phyloP scores from a whole-genome alignment of 2,113 vertebrate species.

The Grammomys dolichurus region DNA sequence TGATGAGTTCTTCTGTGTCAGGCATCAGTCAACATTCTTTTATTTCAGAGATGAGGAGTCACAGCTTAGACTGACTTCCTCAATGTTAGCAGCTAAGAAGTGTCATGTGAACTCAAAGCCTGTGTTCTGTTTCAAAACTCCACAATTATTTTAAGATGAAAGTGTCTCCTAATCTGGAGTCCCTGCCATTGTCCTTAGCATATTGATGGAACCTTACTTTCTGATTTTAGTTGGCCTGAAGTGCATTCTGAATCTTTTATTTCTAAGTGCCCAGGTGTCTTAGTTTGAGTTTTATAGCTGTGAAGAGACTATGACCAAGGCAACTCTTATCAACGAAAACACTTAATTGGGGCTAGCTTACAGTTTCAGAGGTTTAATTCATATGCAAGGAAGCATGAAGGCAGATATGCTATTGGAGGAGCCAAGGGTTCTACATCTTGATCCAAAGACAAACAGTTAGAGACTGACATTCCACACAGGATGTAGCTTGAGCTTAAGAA shows the following conservation, averaged over 20 bases:
- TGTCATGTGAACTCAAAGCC: not conserved
- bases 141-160: not conserved
- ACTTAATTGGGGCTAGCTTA: no score
- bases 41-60: not conserved
- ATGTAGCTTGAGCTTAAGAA: no score
- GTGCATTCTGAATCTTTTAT: not conserved
- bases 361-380: no score
- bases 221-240: not conserved
- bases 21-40: not conserved
- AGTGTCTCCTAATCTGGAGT: not conserved
- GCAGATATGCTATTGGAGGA: no score
- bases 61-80: not conserved
- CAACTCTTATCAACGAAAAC: no score
- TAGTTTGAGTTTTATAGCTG: no score
- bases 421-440: no score
- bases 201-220: not conserved
- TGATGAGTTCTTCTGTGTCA: not conserved
- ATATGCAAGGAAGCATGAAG: no score
- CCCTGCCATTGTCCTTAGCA: not conserved
- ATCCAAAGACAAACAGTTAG: no score
- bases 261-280: not conserved
- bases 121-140: not conserved
- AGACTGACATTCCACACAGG: no score
- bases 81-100: not conserved
- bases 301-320: no score